Base-by-base conservation (phyloP, 2,113 vertebrate genomes). In the Megaleporinus macrocephalus region DNA sequence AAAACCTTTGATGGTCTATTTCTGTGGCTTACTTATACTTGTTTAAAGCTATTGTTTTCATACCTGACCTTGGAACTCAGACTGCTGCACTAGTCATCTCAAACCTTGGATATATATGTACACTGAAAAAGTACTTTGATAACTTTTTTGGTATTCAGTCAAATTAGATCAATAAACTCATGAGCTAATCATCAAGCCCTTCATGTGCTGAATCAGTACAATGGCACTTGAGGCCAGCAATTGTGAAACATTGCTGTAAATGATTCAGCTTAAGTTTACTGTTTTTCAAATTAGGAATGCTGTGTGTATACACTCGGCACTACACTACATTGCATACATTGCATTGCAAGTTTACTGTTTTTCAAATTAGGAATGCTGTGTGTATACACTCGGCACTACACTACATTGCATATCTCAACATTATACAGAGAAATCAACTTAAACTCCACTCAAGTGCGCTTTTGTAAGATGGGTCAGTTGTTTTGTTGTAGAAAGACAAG, bases 141-240 rank as follows among this genome's bases (percentile, higher is more conserved):
- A 36, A 36, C 6, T 36, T 36, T 36, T 36, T 36, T 36, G 6
- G 33, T n/a, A n/a, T n/a, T n/a, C n/a, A n/a, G n/a, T n/a, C n/a
- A n/a, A n/a, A n/a, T n/a, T n/a, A n/a, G n/a, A n/a, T n/a, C n/a
- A n/a, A n/a, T n/a, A n/a, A n/a, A n/a, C n/a, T n/a, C n/a, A n/a
- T n/a, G n/a, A 70, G 66, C 66, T 70, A 70, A 70, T 70, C n/a
- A 70, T 70, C 66, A 41, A 44, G 5, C 66, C 12, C 10, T 41
- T 68, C 5, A 10, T 68, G 65, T 36, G 65, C 18, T 33, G 65
- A 36, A 68, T 68, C 65, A 68, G 65, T 24, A 26, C 1, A 26
- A 61, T n/a, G 14, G 14, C 6, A 16, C 12, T 63, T 27, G 1
- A 63, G 57, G n/a, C 24, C 18, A 27, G 61, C 13, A 13, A 14